phyloP scores from a whole-genome alignment of 2,113 vertebrate species.

The Mus spicilegus region DNA sequence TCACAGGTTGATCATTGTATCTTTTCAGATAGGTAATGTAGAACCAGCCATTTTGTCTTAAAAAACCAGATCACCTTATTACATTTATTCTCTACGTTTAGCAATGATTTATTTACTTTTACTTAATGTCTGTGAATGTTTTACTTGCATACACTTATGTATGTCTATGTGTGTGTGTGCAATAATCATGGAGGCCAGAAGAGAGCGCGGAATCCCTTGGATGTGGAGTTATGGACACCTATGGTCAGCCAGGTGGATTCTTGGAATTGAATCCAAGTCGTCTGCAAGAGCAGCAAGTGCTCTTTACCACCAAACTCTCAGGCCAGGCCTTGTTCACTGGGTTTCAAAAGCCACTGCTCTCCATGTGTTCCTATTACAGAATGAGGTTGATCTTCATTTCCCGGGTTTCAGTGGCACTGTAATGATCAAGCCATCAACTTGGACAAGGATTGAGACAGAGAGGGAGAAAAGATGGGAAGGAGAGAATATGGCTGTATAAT shows the following conservation, averaged over 20 bases:
- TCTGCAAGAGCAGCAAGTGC: not conserved
- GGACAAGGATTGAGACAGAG: not conserved
- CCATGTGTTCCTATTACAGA: not conserved
- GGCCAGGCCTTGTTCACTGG: not conserved
- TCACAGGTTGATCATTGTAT: not conserved
- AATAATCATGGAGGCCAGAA: not conserved
- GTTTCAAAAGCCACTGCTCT: not conserved
- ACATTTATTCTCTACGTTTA: not conserved
- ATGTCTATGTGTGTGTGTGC: not conserved
- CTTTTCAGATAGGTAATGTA: conserved; percentile 42
- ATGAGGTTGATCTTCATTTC: not conserved
- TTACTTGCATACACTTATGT: not conserved
- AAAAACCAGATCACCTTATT: conserved; percentile 1
- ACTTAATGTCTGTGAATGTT: not conserved
- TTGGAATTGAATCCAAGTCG: not conserved
- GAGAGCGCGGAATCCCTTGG: not conserved
- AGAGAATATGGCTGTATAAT: not conserved
- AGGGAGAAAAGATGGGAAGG: not conserved
- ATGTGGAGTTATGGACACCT: not conserved
- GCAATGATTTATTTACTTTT: not conserved
- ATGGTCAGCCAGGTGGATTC: not conserved
- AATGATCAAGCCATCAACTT: not conserved
- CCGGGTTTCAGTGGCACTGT: not conserved
- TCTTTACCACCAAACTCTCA: not conserved
- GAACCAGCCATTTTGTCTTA: not conserved